Evolutionary conservation across 64 coral and sea anemone genomes (phyloP), one percentile per base, ranked within the genome.

Genomic region (Platygyra sinensis): DNA sequence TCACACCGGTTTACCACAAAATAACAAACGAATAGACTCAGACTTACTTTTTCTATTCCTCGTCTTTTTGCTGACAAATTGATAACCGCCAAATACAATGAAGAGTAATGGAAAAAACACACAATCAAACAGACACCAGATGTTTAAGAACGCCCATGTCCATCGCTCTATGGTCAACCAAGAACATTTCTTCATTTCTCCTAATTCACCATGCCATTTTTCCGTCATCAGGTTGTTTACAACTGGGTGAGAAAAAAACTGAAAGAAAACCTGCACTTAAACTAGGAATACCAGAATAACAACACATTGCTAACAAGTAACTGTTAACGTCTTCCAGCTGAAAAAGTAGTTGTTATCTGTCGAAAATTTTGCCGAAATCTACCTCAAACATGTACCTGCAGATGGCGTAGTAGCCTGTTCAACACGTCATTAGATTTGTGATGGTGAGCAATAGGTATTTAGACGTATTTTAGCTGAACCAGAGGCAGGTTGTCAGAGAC

Each of bases 221-320:
- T 73, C 50, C 29, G 61, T 75, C 51, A 83, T 84, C 24, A 85
- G 82, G 72, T 76, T 76, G 57, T 75, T 62, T 29, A 91, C 19
- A 12, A 91, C 89, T 75, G 89, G 89, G 82, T 91, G 89, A 27
- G 89, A 42, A 18, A 91, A 60, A 25, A 91, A 83, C 89, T 91
- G 10, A 76, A 85, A 85, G 4, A 85, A 30, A 24, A 62, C n/a
- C n/a, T n/a, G n/a, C n/a, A n/a, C n/a, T n/a, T 36, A 1, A 36
- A 36, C 33, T 36, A 36, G 33, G 33, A 36, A 36, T 36, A 36
- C 33, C 33, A 36, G 33, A 3, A 3, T 36, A 36, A 36, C 33
- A 36, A 3, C 33, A 36, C 3, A 36, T 36, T 3, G 3, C 33
- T 36, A 36, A 36, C 1, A 36, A 36, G 1, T 36, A 36, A 36